Base-by-base conservation (phyloP, 2,797 vertebrate genomes). In the Paedocypris micromegethes region DNA sequence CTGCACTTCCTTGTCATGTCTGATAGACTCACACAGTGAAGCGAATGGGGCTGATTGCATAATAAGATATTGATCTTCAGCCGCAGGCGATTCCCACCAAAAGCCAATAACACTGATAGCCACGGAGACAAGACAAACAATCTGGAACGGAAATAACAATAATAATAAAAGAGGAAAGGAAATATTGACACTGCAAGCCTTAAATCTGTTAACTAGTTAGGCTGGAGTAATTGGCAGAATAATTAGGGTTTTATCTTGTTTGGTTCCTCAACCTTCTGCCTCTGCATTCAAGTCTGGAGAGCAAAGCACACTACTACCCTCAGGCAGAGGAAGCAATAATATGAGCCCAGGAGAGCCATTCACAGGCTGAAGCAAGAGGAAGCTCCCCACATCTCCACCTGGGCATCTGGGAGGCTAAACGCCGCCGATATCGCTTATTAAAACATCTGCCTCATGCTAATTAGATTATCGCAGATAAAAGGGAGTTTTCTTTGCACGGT, bases 371-470 rank as follows among this genome's bases (percentile, higher is more conserved):
- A 58, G 70, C 62, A 67, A 66, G 72, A 75, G 75, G 72, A 73
- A 60, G 81, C 83, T 89, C 86, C 85, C 84, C 82, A 67, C 68
- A 72, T 71, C 87, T 88, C 86, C 81, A 86, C 86, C 83, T 83
- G 86, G 87, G 87, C 90, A 82, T 89, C 86, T 87, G 88, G 88
- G 90, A 90, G 87, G 85, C 86, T 88, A 88, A 90, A 88, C 82
- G 85, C 83, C 78, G 78, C 83, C 78, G 82, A 90, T 90, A 89
- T 88, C 88, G 85, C 87, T 90, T 90, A 91, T 90, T 90, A 91
- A 89, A 90, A 89, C 90, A 91, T 91, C 90, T 91, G 90, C 86
- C 85, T 86, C 85, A 90, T 90, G 90, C 86, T 91, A 91, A 91
- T 91, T 91, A 91, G 87, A 91, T 91, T 89, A 91, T 89, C 86